Conservation (phyloP, 2,888 invertebrate species). For the Pardosa pseudoannulata region DNA sequence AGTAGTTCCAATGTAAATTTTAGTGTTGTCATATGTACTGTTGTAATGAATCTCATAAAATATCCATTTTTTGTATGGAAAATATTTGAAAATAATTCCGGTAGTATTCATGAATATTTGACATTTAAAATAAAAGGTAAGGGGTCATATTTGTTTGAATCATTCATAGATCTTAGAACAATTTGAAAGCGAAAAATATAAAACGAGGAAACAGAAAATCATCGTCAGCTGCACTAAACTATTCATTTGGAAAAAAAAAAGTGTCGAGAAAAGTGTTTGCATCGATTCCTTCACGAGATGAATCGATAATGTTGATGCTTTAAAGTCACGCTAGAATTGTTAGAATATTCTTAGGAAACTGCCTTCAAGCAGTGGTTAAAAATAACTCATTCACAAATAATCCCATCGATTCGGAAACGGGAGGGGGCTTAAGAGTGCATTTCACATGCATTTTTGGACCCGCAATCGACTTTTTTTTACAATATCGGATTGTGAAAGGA, state of each 20-base stretch:
- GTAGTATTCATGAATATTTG: not conserved
- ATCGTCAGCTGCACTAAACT: constrained; percentile 7
- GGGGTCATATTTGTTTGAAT: not conserved
- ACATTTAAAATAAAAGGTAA: not conserved
- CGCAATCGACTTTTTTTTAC: not conserved
- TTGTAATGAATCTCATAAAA: too few relatives aligned
- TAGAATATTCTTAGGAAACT: not conserved
- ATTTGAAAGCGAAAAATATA: not conserved
- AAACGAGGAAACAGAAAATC: not conserved
- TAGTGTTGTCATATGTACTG: too few relatives aligned
- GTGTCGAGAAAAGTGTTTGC: not conserved
- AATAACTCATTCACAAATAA: constrained; percentile 29
- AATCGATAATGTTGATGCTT: constrained; percentile 24
- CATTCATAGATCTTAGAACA: not conserved
- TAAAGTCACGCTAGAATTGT: constrained; percentile 19
- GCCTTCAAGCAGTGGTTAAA: constrained; percentile 18
- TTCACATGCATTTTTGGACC: too few relatives aligned
- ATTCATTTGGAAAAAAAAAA: not conserved
- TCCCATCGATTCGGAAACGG: constrained; percentile 13
- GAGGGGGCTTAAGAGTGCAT: not conserved
- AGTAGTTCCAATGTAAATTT: too few relatives aligned
- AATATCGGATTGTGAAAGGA: not conserved
- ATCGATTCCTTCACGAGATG: constrained; percentile 2
- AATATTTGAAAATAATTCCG: too few relatives aligned
- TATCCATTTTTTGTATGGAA: too few relatives aligned